Conservation (phyloP, 2,797 vertebrate genomes). For the Amazona ochrocephala region DNA sequence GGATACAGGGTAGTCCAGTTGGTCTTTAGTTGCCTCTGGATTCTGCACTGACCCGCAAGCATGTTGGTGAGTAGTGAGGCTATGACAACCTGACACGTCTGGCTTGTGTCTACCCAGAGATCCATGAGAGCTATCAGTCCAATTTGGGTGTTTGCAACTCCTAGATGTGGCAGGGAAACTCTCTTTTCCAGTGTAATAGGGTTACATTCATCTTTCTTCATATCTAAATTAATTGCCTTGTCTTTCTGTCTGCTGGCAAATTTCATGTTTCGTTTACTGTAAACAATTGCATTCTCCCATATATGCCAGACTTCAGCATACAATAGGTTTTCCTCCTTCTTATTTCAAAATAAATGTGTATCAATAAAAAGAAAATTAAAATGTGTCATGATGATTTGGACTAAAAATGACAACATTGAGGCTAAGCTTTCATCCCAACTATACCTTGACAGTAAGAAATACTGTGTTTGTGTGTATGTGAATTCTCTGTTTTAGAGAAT, state of each 20-base stretch:
- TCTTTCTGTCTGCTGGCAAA: neutral
- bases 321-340: neutral
- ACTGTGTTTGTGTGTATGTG: neutral
- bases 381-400: neutral
- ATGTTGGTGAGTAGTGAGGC: neutral
- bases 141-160: neutral
- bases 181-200: neutral
- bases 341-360: slow-evolving; percentile 15
- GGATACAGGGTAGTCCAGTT: neutral
- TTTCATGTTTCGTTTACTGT: neutral
- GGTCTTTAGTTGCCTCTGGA: neutral
- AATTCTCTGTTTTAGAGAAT: neutral
- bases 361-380: slow-evolving; percentile 38
- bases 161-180: neutral
- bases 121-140: neutral
- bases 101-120: neutral
- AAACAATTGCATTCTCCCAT: neutral
- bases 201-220: neutral
- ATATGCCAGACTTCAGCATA: neutral
- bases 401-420: neutral
- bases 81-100: neutral
- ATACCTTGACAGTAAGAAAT: neutral
- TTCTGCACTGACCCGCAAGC: neutral
- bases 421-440: neutral
- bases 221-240: neutral